Evolutionary conservation across 1,140 invertebrate genomes (phyloP).

Genomic region (Phthorimaea operculella): DNA sequence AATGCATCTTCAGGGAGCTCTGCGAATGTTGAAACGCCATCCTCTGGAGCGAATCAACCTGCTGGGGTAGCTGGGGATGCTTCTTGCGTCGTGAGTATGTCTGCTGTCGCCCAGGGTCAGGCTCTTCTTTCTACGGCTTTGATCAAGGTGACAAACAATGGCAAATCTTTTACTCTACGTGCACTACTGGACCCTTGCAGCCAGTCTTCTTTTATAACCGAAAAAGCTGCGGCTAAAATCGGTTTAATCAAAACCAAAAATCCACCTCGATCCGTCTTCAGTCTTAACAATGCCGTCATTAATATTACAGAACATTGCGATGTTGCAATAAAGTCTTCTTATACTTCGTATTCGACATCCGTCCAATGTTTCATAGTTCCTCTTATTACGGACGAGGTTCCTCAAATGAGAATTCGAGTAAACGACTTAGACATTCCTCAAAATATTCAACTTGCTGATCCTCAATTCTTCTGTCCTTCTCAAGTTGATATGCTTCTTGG

Average conservation of each 20-base stretch:
- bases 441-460: slow-evolving; percentile 10
- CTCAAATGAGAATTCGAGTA: slow-evolving; percentile 4
- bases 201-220: slow-evolving; percentile 9
- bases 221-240: slow-evolving; percentile 2
- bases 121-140: slow-evolving; percentile 9
- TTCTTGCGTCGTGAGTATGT: not conserved
- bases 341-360: slow-evolving; percentile 4
- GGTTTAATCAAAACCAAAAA: slow-evolving; percentile 2
- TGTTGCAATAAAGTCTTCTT: slow-evolving; percentile 3
- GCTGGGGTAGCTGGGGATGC: not conserved
- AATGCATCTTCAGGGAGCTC: no score
- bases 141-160: slow-evolving; percentile 6
- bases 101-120: slow-evolving; percentile 4
- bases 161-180: slow-evolving; percentile 2
- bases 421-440: slow-evolving; percentile 7
- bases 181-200: slow-evolving; percentile 4
- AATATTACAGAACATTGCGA: slow-evolving; percentile 12
- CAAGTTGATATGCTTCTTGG: slow-evolving; percentile 12
- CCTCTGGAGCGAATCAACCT: not conserved
- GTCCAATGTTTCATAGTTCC: slow-evolving; percentile 13
- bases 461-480: slow-evolving; percentile 7
- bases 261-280: slow-evolving; percentile 7
- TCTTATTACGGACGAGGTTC: slow-evolving; percentile 10
- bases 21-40: not conserved
- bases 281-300: slow-evolving; percentile 11